These are phyloP conservation scores for Masnerella sp. DNA, from an alignment of 2,888 invertebrate species.

Conservation along the genomic window DNA sequence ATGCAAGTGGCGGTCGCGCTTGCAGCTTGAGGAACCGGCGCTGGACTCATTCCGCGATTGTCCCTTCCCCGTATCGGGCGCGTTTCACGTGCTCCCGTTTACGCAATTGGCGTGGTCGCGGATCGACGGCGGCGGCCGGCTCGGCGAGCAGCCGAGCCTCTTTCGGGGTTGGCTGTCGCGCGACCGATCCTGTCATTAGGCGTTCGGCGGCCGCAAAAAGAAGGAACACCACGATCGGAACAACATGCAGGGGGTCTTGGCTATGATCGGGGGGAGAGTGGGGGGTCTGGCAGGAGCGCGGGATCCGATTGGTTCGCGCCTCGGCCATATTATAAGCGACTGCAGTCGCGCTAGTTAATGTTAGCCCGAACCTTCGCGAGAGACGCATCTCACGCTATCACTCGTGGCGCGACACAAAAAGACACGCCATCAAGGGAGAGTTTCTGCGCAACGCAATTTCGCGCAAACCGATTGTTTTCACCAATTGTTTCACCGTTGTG, in stretches of 20 bases:
- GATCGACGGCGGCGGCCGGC: slow-evolving; percentile 9
- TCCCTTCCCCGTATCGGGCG: slow-evolving; percentile 34
- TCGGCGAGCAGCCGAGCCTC: slow-evolving; percentile 23
- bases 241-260: slow-evolving; percentile 66
- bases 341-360: slow-evolving; percentile 76
- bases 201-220: slow-evolving; percentile 52
- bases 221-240: slow-evolving; percentile 62
- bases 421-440: slow-evolving; percentile 17
- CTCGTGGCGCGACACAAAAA: slow-evolving; percentile 34
- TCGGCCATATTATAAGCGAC: slow-evolving; percentile 76
- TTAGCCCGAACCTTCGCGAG: slow-evolving; percentile 75
- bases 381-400: slow-evolving; percentile 72
- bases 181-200: slow-evolving; percentile 37
- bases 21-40: slow-evolving; percentile 45
- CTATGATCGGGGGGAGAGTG: slow-evolving; percentile 61
- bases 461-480: slow-evolving; percentile 17
- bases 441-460: slow-evolving; percentile 37
- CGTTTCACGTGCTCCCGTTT: slow-evolving; percentile 37
- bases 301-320: slow-evolving; percentile 74
- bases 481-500: slow-evolving; percentile 31
- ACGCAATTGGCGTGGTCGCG: slow-evolving; percentile 34
- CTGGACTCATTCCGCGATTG: slow-evolving; percentile 55
- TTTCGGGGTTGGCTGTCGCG: slow-evolving; percentile 44
- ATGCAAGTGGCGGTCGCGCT: slow-evolving; percentile 64
- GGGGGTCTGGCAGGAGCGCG: slow-evolving; percentile 68